A percentile compares a stretch with the other conserved stretches of the same genome.
These are phyloP conservation scores for Diuraphis noxia DNA, from an alignment of 1,140 invertebrate species.

Conservation along the genomic window DNA sequence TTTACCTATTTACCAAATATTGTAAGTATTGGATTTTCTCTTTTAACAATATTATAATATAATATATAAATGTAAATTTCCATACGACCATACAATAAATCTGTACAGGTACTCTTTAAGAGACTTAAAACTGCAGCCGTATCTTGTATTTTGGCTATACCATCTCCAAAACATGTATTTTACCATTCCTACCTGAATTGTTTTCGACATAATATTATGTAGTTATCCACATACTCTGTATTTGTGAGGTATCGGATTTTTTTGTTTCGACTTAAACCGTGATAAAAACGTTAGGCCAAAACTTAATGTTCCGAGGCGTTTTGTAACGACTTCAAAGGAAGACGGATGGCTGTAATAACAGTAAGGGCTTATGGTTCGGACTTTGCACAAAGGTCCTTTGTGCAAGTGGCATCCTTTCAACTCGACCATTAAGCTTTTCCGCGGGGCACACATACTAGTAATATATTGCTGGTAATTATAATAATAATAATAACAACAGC, in stretches of 20 bases:
- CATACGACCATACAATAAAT: too few relatives aligned
- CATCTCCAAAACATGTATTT: not conserved
- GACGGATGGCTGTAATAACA: constrained; percentile 50
- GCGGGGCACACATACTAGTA: constrained; percentile 51
- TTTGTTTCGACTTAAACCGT: constrained; percentile 35
- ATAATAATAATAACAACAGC: constrained; percentile 50
- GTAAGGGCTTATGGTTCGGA: constrained; percentile 46
- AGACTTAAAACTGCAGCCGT: not conserved
- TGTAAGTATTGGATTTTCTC: not conserved
- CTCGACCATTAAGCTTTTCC: constrained; percentile 54
- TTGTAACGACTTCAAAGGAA: constrained; percentile 51
- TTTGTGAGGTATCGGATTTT: not conserved
- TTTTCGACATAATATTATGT: not conserved
- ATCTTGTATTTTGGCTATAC: not conserved
- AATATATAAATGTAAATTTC: not conserved
- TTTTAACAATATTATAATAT: not conserved
- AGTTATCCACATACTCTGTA: not conserved
- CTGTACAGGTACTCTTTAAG: not conserved
- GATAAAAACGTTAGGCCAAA: constrained; percentile 38
- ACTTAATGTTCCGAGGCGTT: constrained; percentile 52
- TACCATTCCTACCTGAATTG: not conserved
- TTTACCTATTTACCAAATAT: too few relatives aligned
- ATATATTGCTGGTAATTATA: constrained; percentile 53
- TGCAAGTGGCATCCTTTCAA: constrained; percentile 53
- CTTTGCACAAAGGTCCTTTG: constrained; percentile 53